Evolutionary conservation across 2,888 invertebrate species (phyloP), one percentile per base, ranked within the genome.

Genomic region (Tachina grossa): DNA sequence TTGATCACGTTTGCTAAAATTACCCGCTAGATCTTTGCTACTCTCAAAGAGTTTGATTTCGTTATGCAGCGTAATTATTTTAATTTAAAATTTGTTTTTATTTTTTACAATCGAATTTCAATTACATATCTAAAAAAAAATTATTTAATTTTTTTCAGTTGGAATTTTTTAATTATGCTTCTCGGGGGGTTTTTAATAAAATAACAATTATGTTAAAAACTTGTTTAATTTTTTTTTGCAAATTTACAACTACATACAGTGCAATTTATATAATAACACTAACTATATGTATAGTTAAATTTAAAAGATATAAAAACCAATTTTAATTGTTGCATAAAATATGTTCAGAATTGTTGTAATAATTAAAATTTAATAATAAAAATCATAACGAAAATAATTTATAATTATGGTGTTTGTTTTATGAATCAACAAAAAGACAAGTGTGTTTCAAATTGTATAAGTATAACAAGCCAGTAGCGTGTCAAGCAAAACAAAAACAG

Each of bases 311-410:
- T 55, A 8, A 16, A 51, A 61, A 45, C 51, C 31, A 31, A 53
- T 59, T 53, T 19, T 53, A 68, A 69, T 22, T 68, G 47, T 75
- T 75, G 81, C 68, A 75, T 61, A 75, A 81, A 81, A 66, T 43
- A 59, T 68, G 31, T 59, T 16, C 31, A 55, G 65, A 75, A 61
- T 75, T 53, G 53, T 61, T 68, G 68, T n/a, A 68, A 59, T 75
- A 81, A 75, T 81, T 81, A 81, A 81, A 75, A 69, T 45, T 61
- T 61, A 75, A 80, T 66, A 53, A 71, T 39, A 39, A 71, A 61
- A 71, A 61, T 51, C 16, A 22, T 14, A 59, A 11, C 49, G 16
- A 19, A 66, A 69, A 22, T 16, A 78, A 51, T 57, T 19, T 57
- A 59, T 59, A 74, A 57, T 68, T 68, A 59, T 53, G 47, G 53